Conservation (phyloP, 1,140 invertebrate genomes). For the Drosophila rhopaloa region DNA sequence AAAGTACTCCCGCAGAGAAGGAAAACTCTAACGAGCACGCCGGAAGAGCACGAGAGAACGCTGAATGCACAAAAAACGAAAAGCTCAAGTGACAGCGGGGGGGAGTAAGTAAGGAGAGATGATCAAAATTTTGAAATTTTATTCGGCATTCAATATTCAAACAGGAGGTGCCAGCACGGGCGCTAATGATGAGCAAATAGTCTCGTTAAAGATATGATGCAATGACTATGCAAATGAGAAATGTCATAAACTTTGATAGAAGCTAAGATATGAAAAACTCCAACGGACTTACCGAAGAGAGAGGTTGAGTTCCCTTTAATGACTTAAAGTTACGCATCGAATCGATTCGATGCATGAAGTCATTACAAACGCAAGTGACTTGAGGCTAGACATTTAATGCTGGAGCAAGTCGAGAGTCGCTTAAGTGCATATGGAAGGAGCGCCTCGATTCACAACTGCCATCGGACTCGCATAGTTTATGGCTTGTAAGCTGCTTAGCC, state of each 20-base stretch:
- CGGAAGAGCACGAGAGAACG: conserved; percentile 46
- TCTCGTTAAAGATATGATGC: conserved; percentile 47
- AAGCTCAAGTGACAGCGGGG: conserved; percentile 18
- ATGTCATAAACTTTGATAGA: conserved; percentile 1
- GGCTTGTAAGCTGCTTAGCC: conserved; percentile 53
- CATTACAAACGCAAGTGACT: neutral
- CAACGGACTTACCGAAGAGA: neutral
- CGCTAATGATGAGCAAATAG: conserved; percentile 70
- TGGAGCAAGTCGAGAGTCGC: neutral
- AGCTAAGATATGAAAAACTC: neutral
- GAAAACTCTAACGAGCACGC: conserved; percentile 59
- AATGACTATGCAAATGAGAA: conserved; percentile 37
- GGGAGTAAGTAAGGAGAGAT: neutral
- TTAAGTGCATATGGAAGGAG: neutral
- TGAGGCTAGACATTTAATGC: too few species aligned
- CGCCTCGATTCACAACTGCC: conserved; percentile 2
- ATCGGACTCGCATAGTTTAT: conserved; percentile 37
- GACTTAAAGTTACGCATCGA: neutral
- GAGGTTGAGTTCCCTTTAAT: conserved; percentile 4
- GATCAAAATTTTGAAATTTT: conserved; percentile 28
- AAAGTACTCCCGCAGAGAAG: conserved; percentile 30
- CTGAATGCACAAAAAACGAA: conserved; percentile 19
- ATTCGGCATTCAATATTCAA: conserved; percentile 51
- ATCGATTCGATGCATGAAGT: neutral
- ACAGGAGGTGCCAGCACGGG: conserved; percentile 2